phyloP scores from a whole-genome alignment of 1,140 invertebrate genomes.

The Zaprionus camerounensis region DNA sequence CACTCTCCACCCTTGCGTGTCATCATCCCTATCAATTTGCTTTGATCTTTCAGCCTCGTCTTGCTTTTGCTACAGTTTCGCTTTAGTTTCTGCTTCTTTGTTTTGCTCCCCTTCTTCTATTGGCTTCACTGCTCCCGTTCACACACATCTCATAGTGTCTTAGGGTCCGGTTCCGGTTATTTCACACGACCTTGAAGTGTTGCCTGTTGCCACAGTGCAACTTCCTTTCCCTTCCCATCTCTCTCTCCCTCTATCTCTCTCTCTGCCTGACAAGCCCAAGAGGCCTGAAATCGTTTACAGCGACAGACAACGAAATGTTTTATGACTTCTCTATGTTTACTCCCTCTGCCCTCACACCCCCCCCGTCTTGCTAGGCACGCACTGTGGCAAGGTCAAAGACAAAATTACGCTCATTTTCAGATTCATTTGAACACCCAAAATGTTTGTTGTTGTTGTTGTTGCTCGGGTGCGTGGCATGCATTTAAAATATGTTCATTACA shows the following conservation, averaged over 20 bases:
- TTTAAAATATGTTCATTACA: slow-evolving; percentile 74
- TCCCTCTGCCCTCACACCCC: not conserved
- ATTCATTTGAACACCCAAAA: slow-evolving; percentile 59
- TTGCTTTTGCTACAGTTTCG: slow-evolving; percentile 20
- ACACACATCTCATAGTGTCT: slow-evolving; percentile 52
- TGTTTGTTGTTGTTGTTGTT: slow-evolving; percentile 31
- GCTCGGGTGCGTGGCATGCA: slow-evolving; percentile 63
- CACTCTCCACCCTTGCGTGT: not conserved
- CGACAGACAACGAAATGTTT: slow-evolving; percentile 51
- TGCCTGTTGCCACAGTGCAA: not conserved
- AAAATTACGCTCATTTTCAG: slow-evolving; percentile 71
- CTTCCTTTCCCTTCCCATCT: not conserved
- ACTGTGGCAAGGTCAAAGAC: slow-evolving; percentile 61
- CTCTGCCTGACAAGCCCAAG: not conserved
- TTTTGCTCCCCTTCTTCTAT: not conserved
- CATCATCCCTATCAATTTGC: slow-evolving; percentile 22
- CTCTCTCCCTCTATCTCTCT: not conserved
- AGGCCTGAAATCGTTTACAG: slow-evolving; percentile 6
- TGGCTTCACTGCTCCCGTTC: slow-evolving; percentile 17
- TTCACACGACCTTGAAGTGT: slow-evolving; percentile 30
- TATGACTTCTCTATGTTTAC: slow-evolving; percentile 24
- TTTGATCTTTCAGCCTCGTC: slow-evolving; percentile 22
- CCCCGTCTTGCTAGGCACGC: not conserved
- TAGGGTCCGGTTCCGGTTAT: slow-evolving; percentile 14
- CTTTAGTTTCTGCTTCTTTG: slow-evolving; percentile 11